Evolutionary conservation across 2,797 vertebrate species (phyloP).

Genomic region (Columba guinea): DNA sequence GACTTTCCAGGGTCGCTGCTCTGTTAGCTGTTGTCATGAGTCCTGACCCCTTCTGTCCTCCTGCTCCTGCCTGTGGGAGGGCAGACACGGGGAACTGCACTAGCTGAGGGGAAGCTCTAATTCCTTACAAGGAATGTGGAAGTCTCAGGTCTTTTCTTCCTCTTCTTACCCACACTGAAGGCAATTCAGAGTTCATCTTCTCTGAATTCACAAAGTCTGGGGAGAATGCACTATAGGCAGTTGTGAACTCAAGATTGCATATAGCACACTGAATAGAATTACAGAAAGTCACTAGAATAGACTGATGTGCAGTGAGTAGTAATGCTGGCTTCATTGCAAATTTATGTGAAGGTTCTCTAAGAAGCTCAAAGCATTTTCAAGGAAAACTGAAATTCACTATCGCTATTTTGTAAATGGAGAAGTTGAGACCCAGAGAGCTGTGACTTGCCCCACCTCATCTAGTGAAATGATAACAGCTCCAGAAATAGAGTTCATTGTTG

Average conservation of each 20-base stretch:
- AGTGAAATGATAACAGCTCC: constrained; percentile 41
- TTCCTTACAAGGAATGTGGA: not conserved
- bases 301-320: not conserved
- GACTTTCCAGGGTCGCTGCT: not conserved
- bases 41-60: not conserved
- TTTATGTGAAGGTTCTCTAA: not conserved
- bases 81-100: not conserved
- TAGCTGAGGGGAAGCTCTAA: not conserved
- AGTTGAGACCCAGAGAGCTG: not conserved
- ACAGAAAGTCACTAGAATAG: not conserved
- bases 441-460: not conserved
- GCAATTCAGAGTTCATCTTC: not conserved
- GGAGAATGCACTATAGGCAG: not conserved
- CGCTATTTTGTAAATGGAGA: not conserved
- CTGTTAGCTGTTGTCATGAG: not conserved
- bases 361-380: not conserved
- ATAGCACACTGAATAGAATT: not conserved
- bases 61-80: not conserved
- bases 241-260: not conserved
- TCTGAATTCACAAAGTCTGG: not conserved
- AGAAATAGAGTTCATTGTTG: constrained; percentile 51
- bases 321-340: not conserved
- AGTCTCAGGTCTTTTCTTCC: not conserved
- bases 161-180: not conserved
- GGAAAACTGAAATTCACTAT: not conserved